Conservation (phyloP, 2,113 vertebrate genomes). For the Leptodactylus fuscus region DNA sequence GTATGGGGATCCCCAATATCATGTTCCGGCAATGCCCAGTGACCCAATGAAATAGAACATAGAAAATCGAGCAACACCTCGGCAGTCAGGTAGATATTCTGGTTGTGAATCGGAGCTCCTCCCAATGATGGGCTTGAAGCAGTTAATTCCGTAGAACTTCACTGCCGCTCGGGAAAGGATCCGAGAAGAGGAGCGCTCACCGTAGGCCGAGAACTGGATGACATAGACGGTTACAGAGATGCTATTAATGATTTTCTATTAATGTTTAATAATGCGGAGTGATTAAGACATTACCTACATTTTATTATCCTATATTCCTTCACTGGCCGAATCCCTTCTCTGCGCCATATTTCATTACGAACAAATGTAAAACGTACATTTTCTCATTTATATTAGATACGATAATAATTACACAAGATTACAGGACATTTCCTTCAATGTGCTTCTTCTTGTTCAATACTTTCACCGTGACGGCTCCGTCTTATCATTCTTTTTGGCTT, state of each 20-base stretch:
- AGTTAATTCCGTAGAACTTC: conserved; percentile 6
- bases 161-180: conserved; percentile 48
- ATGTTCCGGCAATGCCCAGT: too few relatives aligned
- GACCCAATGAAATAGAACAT: too few relatives aligned
- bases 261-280: conserved; percentile 75
- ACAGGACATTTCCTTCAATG: conserved; percentile 64
- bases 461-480: conserved; percentile 1
- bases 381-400: conserved; percentile 69
- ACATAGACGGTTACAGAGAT: conserved; percentile 72
- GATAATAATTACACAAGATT: conserved; percentile 70
- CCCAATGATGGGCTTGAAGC: not conserved
- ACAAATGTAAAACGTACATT: conserved; percentile 71
- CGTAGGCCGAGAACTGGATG: conserved; percentile 70
- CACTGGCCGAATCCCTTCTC: conserved; percentile 72
- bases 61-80: too few relatives aligned
- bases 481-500: conserved; percentile 44
- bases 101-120: too few relatives aligned
- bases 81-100: too few relatives aligned
- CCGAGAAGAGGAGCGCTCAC: conserved; percentile 69
- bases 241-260: conserved; percentile 76
- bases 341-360: conserved; percentile 73
- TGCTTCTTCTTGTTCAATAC: conserved; percentile 63
- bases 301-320: conserved; percentile 75
- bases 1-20: too few relatives aligned
- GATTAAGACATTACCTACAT: conserved; percentile 74